Conservation (phyloP, 2,113 vertebrate species). For the Dunckerocampus dactyliophorus region DNA sequence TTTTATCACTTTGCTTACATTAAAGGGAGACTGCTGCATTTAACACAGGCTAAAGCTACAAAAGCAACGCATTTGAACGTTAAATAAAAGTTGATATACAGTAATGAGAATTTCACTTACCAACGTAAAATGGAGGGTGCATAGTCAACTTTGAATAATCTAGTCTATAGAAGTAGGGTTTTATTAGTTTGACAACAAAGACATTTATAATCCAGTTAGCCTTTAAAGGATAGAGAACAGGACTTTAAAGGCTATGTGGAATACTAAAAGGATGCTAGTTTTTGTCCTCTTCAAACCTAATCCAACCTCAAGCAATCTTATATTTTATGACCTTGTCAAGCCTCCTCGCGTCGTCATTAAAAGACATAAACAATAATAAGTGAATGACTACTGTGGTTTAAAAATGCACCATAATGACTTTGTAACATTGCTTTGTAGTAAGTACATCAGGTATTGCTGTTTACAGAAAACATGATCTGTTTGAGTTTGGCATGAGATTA, state of each 20-base stretch:
- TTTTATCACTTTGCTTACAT: neutral
- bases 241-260: neutral
- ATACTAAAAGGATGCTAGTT: neutral
- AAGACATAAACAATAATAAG: neutral
- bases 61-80: neutral
- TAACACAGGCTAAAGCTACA: neutral
- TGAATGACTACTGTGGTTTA: neutral
- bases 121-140: neutral
- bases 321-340: neutral
- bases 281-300: neutral
- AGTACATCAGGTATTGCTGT: neutral
- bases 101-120: neutral
- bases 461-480: neutral
- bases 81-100: neutral
- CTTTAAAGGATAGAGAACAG: neutral
- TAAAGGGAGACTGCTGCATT: neutral
- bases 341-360: neutral
- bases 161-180: neutral
- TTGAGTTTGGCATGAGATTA: neutral
- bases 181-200: neutral
- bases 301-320: neutral
- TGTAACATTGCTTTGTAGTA: conserved; percentile 1
- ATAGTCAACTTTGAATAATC: neutral
- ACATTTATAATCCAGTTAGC: neutral
- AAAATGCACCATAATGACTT: neutral